Conservation (phyloP, 2,797 vertebrate species). For the Anomalospiza imberbis region DNA sequence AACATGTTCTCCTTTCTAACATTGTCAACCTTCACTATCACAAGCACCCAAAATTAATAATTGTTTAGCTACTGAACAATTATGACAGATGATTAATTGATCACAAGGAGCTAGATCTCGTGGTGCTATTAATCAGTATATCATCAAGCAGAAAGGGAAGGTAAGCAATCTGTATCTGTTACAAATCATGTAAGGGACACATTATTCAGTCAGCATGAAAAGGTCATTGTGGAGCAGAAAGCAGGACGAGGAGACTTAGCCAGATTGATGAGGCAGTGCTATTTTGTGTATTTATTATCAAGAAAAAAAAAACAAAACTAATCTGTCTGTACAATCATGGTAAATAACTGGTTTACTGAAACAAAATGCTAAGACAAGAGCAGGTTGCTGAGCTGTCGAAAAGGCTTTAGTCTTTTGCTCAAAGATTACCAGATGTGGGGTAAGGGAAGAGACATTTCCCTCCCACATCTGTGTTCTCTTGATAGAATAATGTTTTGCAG, state of each 20-base stretch:
- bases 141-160: conserved; percentile 56
- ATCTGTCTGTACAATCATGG: conserved; percentile 16
- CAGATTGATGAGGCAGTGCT: conserved; percentile 62
- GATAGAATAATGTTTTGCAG: background rate
- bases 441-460: background rate
- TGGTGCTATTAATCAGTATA: conserved; percentile 71
- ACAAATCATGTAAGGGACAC: conserved; percentile 48
- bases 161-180: conserved; percentile 72
- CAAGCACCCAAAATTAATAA: conserved; percentile 67
- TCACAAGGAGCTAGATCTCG: conserved; percentile 58
- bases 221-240: conserved; percentile 67
- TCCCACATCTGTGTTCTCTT: background rate
- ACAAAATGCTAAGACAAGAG: background rate
- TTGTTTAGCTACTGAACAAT: conserved; percentile 72
- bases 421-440: background rate
- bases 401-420: background rate
- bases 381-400: background rate
- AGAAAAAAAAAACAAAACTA: background rate
- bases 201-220: conserved; percentile 69
- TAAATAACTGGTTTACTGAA: background rate
- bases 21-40: conserved; percentile 59
- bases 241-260: conserved; percentile 32
- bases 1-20: conserved; percentile 40
- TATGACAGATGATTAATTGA: conserved; percentile 77
- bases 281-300: conserved; percentile 61